Base-by-base conservation (phyloP, 2,113 vertebrate genomes). In the Hassar affinis region DNA sequence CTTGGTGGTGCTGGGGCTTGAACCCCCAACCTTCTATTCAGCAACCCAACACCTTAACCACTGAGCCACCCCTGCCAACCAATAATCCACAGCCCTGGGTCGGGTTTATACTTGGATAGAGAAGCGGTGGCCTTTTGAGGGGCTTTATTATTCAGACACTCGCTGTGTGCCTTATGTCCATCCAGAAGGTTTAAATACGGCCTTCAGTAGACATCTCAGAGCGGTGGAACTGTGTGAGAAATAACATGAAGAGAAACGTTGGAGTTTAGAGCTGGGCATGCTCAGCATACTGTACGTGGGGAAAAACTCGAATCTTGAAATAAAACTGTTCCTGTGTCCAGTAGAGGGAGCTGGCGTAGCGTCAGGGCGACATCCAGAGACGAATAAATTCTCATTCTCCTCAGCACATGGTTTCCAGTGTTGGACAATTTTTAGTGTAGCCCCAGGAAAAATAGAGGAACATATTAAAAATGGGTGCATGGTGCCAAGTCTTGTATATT, bases 271-370 rank as follows among this genome's bases (percentile, higher is more conserved):
- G 10, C 56, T 42, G n/a, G n/a, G n/a, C n/a, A n/a, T n/a, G n/a
- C n/a, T n/a, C n/a, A n/a, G n/a, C n/a, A 42, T 42, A 42, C 38
- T 42, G 38, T 25, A n/a, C 20, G n/a, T 51, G 45, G 7, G 12
- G 49, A 51, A 35, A 20, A 54, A 6, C 15, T 20, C 10, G 0
- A 4, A 8, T 49, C 49, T 33, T 57, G 22, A 78, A 78, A 20
- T 15, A 25, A 38, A 6, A 57, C 56, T 12, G 4, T 11, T 1
- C 0, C 68, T 2, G 12, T 1, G 20, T 76, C 30, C 88, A 86
- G 76, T 35, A 89, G 86, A 54, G 79, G 86, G 86, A 38, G 82
- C 80, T 25, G 83, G 54, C 69, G 56, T 81, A 78, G 25, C 4
- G 78, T 51, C 27, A 56, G 22, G 9, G 0, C 17, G 20, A 51